Conservation (phyloP, 1,140 invertebrate genomes). For the Aphaenogaster floridana region DNA sequence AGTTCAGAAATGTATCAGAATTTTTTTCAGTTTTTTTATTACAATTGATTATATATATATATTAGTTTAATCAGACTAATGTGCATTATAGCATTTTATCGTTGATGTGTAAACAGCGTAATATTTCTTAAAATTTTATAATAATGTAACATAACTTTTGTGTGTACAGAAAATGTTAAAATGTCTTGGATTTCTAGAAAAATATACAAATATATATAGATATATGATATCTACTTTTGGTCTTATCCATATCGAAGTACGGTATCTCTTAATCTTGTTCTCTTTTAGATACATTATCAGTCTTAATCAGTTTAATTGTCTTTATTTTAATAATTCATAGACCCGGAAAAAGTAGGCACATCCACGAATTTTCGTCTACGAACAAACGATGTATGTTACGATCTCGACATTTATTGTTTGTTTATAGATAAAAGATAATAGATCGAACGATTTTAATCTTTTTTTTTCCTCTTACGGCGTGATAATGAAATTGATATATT, state of each 20-base stretch:
- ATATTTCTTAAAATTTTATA: constrained; percentile 1
- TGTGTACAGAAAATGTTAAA: background rate
- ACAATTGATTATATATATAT: background rate
- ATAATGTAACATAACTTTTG: background rate
- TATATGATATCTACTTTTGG: background rate
- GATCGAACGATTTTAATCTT: constrained; percentile 10
- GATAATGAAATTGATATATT: constrained; percentile 31
- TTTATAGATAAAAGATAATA: constrained; percentile 15
- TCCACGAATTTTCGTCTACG: background rate
- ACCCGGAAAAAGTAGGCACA: constrained; percentile 11
- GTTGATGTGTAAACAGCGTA: background rate
- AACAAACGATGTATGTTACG: constrained; percentile 10
- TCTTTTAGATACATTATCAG: constrained; percentile 16
- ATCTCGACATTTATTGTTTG: background rate
- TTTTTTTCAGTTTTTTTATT: background rate
- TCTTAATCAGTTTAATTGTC: constrained; percentile 29
- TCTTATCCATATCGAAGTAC: constrained; percentile 23
- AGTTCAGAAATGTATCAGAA: background rate
- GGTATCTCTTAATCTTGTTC: background rate
- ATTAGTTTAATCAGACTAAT: background rate
- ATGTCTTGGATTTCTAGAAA: background rate
- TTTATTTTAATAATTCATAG: constrained; percentile 45
- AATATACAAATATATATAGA: background rate
- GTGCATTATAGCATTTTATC: background rate
- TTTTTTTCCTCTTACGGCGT: background rate